Percentiles rank a stretch among this genome's conserved stretches.
Evolutionary conservation across 2,888 invertebrate genomes (phyloP).

Genomic region (Endomychus coccineus): DNA sequence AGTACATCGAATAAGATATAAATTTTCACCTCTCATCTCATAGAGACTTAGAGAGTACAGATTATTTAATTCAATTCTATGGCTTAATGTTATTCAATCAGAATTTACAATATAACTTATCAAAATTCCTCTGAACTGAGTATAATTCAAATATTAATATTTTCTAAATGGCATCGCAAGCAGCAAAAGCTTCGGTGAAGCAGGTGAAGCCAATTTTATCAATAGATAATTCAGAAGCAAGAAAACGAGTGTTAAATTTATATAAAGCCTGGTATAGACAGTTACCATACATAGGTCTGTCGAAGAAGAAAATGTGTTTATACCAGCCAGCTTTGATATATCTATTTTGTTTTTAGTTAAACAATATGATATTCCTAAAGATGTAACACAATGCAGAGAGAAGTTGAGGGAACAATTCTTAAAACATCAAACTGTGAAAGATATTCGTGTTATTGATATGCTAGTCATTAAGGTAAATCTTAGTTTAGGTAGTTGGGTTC

Average conservation of each 20-base stretch:
- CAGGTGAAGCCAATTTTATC: conserved; percentile 86
- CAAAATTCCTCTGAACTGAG: no score
- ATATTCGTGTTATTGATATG: conserved; percentile 85
- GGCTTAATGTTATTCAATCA: no score
- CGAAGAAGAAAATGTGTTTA: not conserved
- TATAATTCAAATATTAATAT: no score
- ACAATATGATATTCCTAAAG: conserved; percentile 77
- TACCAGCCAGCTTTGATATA: conserved; percentile 7
- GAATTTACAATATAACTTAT: no score
- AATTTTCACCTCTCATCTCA: no score
- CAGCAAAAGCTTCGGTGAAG: conserved; percentile 48
- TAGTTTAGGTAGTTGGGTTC: no score
- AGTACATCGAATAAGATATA: no score
- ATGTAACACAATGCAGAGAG: conserved; percentile 56
- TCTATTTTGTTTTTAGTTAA: conserved; percentile 51
- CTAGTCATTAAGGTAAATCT: conserved; percentile 76
- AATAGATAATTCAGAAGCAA: conserved; percentile 66
- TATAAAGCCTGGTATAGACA: conserved; percentile 95
- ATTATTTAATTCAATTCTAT: no score
- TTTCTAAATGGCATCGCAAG: conserved; percentile 41
- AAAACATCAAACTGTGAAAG: conserved; percentile 66
- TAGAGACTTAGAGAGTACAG: no score
- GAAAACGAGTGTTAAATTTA: conserved; percentile 72
- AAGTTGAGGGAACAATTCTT: conserved; percentile 74
- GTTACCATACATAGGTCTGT: conserved; percentile 73